Evolutionary conservation across 2,113 vertebrate genomes (phyloP), one percentile per base, ranked within the genome.

Genomic region (Amazona vittata): DNA sequence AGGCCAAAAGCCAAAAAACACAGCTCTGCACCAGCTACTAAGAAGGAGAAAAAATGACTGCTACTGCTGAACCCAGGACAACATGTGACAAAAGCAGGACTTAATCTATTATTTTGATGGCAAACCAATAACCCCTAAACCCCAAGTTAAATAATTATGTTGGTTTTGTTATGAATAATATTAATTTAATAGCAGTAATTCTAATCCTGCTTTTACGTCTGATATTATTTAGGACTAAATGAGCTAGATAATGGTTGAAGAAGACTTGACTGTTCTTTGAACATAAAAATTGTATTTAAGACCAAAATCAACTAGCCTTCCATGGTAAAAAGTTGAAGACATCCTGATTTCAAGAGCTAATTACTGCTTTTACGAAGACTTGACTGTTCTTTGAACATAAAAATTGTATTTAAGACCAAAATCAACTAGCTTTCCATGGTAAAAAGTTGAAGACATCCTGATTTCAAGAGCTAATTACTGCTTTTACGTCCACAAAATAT

Each of bases 351-450:
- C 31, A 57, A 79, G 70, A 76, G 2, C 1, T 46, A 31, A 31
- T 50, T 73, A 31, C 8, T 46, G 9, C 12, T 64, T 82, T 83
- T 55, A 31, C 28, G 10, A 86, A 33, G 10, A 44, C 3, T 26
- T 87, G 9, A 71, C 59, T 64, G 9, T 28, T 79, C 28, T 83
- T 69, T 64, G 47, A 90, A 68, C 1, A 17, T 15, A 59, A 22
- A 73, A 74, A 52, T 22, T 16, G 0, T 43, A n/a, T 53, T 90
- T 47, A 78, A 78, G 55, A 50, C 10, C 29, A 52, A 91, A 94
- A 84, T n/a, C 22, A 70, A 15, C 5, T 0, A 10, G 2, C 17
- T 9, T n/a, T 69, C 24, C 14, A 5, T 8, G 5, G 4, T 37
- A 62, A 69, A 77, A 86, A 44, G 1, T 9, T 82, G 44, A 75